phyloP scores from a whole-genome alignment of 2,888 invertebrate genomes.

The Pseudococcus longispinus region DNA sequence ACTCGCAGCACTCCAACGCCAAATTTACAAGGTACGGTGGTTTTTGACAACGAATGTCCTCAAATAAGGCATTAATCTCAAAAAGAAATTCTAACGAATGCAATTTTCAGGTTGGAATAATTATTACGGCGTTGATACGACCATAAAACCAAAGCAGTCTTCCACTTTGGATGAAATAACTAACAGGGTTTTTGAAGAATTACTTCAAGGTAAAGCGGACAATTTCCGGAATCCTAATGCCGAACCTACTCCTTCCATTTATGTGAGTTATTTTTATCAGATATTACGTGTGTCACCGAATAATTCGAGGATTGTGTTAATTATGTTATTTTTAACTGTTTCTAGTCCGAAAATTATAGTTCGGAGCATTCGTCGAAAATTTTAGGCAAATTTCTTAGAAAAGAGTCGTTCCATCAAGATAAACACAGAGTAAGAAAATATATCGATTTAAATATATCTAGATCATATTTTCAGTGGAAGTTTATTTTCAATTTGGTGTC shows the following conservation, averaged over 20 bases:
- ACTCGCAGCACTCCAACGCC: slow-evolving; percentile 62
- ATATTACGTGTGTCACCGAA: neutral
- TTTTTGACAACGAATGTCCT: neutral
- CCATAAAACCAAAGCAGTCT: slow-evolving; percentile 59
- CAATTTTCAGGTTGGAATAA: slow-evolving; percentile 48
- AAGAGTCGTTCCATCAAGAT: slow-evolving; percentile 68
- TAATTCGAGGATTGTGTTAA: slow-evolving; percentile 49
- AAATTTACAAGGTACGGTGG: slow-evolving; percentile 54
- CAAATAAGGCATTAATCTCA: neutral
- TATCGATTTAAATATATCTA: neutral
- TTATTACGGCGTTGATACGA: slow-evolving; percentile 29
- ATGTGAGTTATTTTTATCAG: slow-evolving; percentile 13
- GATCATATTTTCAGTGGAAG: neutral
- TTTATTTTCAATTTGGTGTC: neutral
- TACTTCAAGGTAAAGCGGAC: slow-evolving; percentile 70
- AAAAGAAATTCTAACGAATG: neutral
- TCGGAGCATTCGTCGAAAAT: slow-evolving; percentile 76
- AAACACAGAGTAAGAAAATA: slow-evolving; percentile 62
- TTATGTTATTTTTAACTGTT: slow-evolving; percentile 48
- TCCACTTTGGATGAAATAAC: slow-evolving; percentile 75
- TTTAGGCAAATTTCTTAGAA: slow-evolving; percentile 71
- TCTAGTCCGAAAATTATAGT: slow-evolving; percentile 74
- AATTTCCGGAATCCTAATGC: slow-evolving; percentile 55
- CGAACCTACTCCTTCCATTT: slow-evolving; percentile 50
- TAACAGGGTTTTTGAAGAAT: slow-evolving; percentile 77